Percentiles rank a stretch among this genome's conserved stretches.
These are phyloP conservation scores for Sinocyclocheilus anophthalmus DNA, from an alignment of 2,113 vertebrate species.

Conservation along the genomic window DNA sequence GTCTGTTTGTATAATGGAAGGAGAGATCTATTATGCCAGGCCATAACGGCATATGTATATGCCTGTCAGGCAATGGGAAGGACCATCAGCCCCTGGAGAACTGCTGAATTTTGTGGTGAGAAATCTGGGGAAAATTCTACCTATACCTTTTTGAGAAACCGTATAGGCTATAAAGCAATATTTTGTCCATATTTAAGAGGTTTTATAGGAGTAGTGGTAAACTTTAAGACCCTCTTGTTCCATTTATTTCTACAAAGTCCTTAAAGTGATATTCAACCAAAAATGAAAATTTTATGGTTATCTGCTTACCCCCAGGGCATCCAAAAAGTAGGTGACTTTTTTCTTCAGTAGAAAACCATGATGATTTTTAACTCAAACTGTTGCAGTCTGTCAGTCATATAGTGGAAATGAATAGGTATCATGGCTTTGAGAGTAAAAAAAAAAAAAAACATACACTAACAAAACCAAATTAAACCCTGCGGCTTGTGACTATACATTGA, in stretches of 20 bases:
- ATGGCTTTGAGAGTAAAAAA: too few relatives aligned
- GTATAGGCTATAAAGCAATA: neutral
- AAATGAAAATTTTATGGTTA: too few relatives aligned
- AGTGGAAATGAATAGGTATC: too few relatives aligned
- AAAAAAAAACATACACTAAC: too few relatives aligned
- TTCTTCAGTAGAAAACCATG: too few relatives aligned
- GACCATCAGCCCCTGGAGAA: slow-evolving; percentile 71
- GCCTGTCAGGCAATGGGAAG: slow-evolving; percentile 67
- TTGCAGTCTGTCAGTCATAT: too few relatives aligned
- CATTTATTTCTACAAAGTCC: slow-evolving; percentile 1
- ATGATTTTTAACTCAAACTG: too few relatives aligned
- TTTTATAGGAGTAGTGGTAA: neutral
- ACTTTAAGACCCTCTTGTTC: neutral
- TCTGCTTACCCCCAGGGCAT: too few relatives aligned
- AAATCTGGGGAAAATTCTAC: neutral
- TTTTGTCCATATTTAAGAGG: neutral
- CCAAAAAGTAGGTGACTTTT: too few relatives aligned
- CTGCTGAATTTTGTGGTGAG: slow-evolving; percentile 72
- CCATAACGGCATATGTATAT: slow-evolving; percentile 67
- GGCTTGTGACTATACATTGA: too few relatives aligned
- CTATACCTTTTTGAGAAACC: neutral
- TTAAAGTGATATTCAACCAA: too few relatives aligned
- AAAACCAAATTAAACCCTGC: too few relatives aligned
- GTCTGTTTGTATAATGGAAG: slow-evolving; percentile 72
- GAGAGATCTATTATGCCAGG: slow-evolving; percentile 67